Evolutionary conservation across 2,797 vertebrate genomes (phyloP), one percentile per base, ranked within the genome.

Genomic region (Thaleichthys pacificus): DNA sequence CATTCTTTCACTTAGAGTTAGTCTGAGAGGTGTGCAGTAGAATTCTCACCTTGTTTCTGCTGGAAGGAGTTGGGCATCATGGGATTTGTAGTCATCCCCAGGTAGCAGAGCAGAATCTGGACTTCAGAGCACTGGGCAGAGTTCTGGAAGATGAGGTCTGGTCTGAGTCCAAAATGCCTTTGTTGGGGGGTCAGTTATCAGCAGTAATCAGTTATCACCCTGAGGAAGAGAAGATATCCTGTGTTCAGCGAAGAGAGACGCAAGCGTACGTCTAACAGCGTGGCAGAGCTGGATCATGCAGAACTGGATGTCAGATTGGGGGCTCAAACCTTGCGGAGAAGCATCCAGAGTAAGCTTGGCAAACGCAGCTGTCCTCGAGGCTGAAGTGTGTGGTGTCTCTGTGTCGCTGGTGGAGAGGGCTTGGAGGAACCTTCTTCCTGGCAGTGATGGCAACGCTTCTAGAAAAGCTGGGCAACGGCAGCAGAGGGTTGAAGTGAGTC

Each of bases 61-160:
- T 91, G 90, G 84, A 91, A 89, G 83, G 91, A 90, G 83, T 92
- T 87, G 81, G 91, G 91, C 91, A 93, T 93, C 80, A 86, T 90
- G 90, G 89, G 88, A 89, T 85, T 78, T 87, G 86, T 82, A 80
- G 80, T 86, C 65, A 71, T 71, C 26, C 73, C 35, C 80, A 70
- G 72, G 73, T 73, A 66, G 72, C 42, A 60, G 70, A 1, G 66
- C 69, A 66, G 81, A 80, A 62, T 70, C 77, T 82, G 79, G 69
- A 80, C 70, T 80, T 84, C 79, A 77, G 73, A 84, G 69, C n/a
- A 32, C 22, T 62, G n/a, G 49, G 71, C 77, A 67, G 60, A 69
- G 71, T 72, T 79, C 77, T 82, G 81, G 76, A 87, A 74, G 72
- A 68, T 69, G 66, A 64, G 73, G 79, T 86, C 73, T 71, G 76